Evolutionary conservation across 2,888 invertebrate species (phyloP).

Genomic region (Lucinisca nassula): DNA sequence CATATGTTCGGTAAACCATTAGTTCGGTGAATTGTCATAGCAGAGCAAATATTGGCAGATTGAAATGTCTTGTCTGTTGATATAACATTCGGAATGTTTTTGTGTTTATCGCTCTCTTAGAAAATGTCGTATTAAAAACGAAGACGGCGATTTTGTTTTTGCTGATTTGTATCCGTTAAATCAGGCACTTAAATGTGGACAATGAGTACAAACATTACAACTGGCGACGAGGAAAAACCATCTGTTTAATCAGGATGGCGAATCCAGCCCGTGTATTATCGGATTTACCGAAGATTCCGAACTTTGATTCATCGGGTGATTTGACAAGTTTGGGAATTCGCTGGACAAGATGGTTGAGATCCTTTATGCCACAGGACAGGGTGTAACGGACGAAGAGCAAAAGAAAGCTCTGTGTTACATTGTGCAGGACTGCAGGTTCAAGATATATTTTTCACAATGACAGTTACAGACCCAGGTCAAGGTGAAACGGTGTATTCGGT

Average conservation of each 20-base stretch:
- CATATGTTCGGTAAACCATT: no score
- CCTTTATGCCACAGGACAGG: neutral
- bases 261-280: neutral
- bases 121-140: neutral
- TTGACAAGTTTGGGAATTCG: neutral
- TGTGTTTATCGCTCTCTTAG: no score
- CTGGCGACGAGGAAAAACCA: neutral
- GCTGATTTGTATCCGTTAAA: neutral
- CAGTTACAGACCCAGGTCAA: neutral
- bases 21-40: no score
- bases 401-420: constrained; percentile 27
- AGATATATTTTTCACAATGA: constrained; percentile 28
- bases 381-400: neutral
- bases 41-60: no score
- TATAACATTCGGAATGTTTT: no score
- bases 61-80: no score
- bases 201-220: neutral
- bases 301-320: constrained; percentile 33
- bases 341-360: constrained; percentile 4
- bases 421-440: constrained; percentile 19
- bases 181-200: neutral
- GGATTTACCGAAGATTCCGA: neutral
- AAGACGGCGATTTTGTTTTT: neutral
- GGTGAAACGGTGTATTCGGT: constrained; percentile 7
- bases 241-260: neutral